These are phyloP conservation scores for Drosophila watanabei DNA, from an alignment of 1,140 invertebrate species.

Conservation along the genomic window DNA sequence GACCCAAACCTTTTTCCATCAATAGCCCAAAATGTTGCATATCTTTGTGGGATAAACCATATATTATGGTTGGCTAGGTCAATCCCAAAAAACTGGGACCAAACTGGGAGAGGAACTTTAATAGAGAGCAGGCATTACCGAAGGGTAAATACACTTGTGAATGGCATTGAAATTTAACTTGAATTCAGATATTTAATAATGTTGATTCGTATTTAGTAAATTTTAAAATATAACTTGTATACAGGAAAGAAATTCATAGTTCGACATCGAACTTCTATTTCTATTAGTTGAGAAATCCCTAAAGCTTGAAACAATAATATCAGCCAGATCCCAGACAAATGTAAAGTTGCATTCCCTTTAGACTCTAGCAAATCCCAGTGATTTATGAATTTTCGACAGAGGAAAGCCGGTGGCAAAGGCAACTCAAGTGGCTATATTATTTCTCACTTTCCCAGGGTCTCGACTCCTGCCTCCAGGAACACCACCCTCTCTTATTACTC, in stretches of 20 bases:
- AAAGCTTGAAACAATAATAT: background rate
- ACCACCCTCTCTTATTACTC: conserved; percentile 20
- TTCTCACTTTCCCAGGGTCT: conserved; percentile 59
- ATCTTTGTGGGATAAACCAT: conserved; percentile 27
- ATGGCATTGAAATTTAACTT: background rate
- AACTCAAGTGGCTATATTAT: conserved; percentile 60
- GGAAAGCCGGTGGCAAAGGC: background rate
- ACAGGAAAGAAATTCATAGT: background rate
- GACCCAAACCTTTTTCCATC: conserved; percentile 67
- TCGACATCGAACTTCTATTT: background rate
- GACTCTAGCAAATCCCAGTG: conserved; percentile 26
- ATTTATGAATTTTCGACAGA: conserved; percentile 57
- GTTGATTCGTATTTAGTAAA: background rate
- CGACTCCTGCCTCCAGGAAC: background rate
- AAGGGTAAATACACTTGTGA: conserved; percentile 6
- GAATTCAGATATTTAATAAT: background rate
- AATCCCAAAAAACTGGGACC: conserved; percentile 2
- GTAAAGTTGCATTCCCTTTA: conserved; percentile 25
- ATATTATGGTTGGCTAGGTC: conserved; percentile 45
- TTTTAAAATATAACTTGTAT: background rate
- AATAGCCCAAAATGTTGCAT: conserved; percentile 62
- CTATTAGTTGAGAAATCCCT: background rate
- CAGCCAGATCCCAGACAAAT: conserved; percentile 22
- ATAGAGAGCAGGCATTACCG: background rate
- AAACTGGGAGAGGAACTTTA: background rate